Evolutionary conservation across 1,140 invertebrate species (phyloP).

Genomic region (Acromyrmex echinatior): DNA sequence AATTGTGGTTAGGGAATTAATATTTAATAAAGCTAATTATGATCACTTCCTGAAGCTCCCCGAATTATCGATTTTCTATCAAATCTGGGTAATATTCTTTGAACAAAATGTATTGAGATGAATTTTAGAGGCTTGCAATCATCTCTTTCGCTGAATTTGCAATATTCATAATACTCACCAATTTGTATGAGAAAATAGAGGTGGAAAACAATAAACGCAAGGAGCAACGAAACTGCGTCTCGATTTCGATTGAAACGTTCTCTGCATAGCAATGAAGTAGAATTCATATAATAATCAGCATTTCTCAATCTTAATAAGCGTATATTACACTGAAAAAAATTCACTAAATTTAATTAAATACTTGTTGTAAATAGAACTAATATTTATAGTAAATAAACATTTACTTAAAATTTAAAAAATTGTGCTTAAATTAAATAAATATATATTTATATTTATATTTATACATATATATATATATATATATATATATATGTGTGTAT

Average conservation of each 20-base stretch:
- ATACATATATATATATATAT: no score
- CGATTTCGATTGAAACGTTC: conserved; percentile 6
- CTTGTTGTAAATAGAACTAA: no score
- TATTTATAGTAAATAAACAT: no score
- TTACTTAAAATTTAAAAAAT: no score
- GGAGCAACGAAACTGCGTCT: conserved; percentile 1
- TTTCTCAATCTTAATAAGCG: neutral
- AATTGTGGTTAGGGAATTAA: neutral
- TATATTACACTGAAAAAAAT: no score
- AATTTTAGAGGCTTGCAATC: neutral
- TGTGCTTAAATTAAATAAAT: no score
- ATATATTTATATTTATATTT: no score
- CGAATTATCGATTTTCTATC: neutral
- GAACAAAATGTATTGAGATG: neutral
- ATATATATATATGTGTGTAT: no score
- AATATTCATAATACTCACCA: conserved; percentile 19
- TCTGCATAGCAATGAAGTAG: neutral
- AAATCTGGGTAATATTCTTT: neutral
- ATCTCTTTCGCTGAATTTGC: conserved; percentile 5
- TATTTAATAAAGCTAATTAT: neutral
- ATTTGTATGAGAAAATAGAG: conserved; percentile 27
- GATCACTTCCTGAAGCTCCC: neutral
- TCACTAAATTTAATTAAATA: no score
- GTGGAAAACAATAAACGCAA: conserved; percentile 26
- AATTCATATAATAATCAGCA: neutral